Base-by-base conservation (phyloP, 2,888 invertebrate species). In the Rhyacophila evoluta region DNA sequence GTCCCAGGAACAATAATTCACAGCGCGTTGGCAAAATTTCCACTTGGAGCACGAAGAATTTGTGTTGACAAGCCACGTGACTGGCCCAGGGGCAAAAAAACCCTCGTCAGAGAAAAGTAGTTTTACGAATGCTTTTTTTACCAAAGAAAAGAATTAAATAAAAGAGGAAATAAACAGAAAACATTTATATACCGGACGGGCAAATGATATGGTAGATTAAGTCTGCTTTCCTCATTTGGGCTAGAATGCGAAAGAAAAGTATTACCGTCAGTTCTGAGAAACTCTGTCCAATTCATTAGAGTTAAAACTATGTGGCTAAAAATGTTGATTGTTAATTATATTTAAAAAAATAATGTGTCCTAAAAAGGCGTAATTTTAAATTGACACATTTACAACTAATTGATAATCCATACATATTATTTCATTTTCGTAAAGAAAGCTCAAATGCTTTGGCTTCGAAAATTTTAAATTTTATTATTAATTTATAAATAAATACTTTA, bases 201-300 rank as follows among this genome's bases (percentile, higher is more conserved):
- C 55, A 55, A 55, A 55, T 55, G 25, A 55, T 55, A 55, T 19
- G 55, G 25, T 55, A 55, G 15, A 55, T 55, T 55, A 55, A 55
- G 15, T 55, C 25, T 10, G 55, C 25, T 10, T 55, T 55, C 10
- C 55, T 39, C 39, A 39, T 39, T 39, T 39, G 39, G 15, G 15
- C 55, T 8, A 19, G 19, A 19, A 55, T 19, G 19, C 19, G 10
- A 55, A 19, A 19, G 11, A 6, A 11, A 19, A 19, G 2, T 6
- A 55, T 55, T 19, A 55, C 19, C 19, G 19, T 55, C 8, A 8
- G 55, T 19, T n/a, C n/a, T n/a, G n/a, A n/a, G n/a, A n/a, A n/a
- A n/a, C n/a, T n/a, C n/a, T n/a, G n/a, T n/a, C n/a, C n/a, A n/a
- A n/a, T n/a, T n/a, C n/a, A n/a, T n/a, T n/a, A n/a, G n/a, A n/a